Evolutionary conservation across 2,888 invertebrate genomes (phyloP).

Genomic region (Hyppa rectilinea): DNA sequence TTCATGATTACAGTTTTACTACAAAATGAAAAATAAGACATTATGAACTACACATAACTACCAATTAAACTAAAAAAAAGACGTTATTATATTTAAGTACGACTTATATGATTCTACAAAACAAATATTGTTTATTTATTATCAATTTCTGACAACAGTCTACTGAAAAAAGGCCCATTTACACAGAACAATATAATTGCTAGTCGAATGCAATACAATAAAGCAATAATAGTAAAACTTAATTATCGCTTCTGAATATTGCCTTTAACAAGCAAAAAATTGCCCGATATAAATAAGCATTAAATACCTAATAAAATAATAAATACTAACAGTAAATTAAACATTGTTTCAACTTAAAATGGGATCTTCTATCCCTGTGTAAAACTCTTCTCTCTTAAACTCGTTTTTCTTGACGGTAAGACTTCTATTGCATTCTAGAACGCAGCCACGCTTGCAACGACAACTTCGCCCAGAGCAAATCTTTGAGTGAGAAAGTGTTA

Average conservation of each 20-base stretch:
- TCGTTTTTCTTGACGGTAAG: conserved; percentile 41
- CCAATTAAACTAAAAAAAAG: not conserved
- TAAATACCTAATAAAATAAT: not conserved
- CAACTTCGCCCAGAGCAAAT: conserved; percentile 77
- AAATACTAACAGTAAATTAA: conserved; percentile 72
- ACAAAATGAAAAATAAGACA: not conserved
- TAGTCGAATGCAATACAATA: not conserved
- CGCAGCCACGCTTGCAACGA: conserved; percentile 75
- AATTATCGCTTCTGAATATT: not conserved
- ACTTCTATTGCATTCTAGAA: conserved; percentile 70
- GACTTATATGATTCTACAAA: not conserved
- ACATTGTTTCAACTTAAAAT: conserved; percentile 70
- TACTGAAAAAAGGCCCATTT: not conserved
- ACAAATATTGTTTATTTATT: no score
- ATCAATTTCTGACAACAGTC: not conserved
- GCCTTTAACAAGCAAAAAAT: not conserved
- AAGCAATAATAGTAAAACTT: not conserved
- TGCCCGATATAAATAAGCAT: not conserved
- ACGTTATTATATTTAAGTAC: not conserved
- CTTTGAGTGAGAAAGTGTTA: conserved; percentile 65
- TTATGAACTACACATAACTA: not conserved
- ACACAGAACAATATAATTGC: not conserved
- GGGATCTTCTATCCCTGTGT: conserved; percentile 64
- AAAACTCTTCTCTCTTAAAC: conserved; percentile 52
- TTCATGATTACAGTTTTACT: not conserved